A percentile compares a stretch with the other conserved stretches of the same genome.
Conservation (phyloP, 2,888 invertebrate genomes). For the Trisateles emortualis region DNA sequence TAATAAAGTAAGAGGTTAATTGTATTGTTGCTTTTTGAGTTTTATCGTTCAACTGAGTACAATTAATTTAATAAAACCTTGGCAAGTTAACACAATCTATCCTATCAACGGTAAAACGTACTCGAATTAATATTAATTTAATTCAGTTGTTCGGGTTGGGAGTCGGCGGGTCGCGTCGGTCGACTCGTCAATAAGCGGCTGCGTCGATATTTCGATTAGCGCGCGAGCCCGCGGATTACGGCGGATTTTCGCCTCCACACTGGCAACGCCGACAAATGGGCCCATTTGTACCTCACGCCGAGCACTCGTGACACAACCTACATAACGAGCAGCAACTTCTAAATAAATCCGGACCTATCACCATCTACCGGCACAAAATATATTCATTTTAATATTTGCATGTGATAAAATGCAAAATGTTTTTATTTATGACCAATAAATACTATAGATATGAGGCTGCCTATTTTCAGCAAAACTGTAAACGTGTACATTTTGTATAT, state of each 20-base stretch:
- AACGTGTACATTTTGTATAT: too few species aligned
- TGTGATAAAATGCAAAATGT: neutral
- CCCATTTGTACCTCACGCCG: constrained; percentile 74
- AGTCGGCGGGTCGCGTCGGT: constrained; percentile 32
- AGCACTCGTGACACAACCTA: constrained; percentile 43
- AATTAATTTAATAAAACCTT: constrained; percentile 2
- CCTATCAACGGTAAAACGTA: constrained; percentile 12
- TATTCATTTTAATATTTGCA: too few species aligned
- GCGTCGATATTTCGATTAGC: constrained; percentile 85
- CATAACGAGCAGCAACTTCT: constrained; percentile 32
- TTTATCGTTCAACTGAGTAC: neutral
- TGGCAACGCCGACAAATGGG: constrained; percentile 75
- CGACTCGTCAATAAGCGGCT: constrained; percentile 70
- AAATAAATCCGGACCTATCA: constrained; percentile 36
- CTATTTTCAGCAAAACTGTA: too few species aligned
- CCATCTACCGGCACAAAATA: constrained; percentile 14
- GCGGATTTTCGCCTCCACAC: constrained; percentile 82
- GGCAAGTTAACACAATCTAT: neutral
- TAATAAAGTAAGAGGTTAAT: constrained; percentile 1
- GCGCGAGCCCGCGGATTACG: constrained; percentile 78
- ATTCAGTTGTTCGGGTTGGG: constrained; percentile 18
- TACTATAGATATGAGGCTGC: too few species aligned
- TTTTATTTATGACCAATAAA: constrained; percentile 5
- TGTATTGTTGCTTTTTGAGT: neutral
- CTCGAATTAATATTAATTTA: constrained; percentile 16